phyloP scores from a whole-genome alignment of 2,113 vertebrate species.

The Salvator merianae region DNA sequence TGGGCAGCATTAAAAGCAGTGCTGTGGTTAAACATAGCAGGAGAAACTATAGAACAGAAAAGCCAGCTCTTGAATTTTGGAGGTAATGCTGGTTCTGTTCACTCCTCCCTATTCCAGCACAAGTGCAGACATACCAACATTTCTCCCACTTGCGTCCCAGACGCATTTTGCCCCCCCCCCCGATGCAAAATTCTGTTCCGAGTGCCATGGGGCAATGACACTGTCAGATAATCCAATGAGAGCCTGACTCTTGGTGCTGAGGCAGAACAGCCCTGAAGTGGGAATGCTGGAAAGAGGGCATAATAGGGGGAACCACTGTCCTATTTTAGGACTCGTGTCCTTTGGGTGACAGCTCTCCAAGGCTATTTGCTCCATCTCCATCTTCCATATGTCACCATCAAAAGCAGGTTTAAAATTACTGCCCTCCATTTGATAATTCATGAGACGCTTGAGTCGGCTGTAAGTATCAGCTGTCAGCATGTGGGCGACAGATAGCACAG shows the following conservation, averaged over 20 bases:
- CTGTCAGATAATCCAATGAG: neutral
- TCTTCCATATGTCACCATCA: neutral
- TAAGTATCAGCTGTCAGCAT: neutral
- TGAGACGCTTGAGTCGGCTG: neutral
- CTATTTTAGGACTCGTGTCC: neutral
- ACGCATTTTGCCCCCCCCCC: neutral
- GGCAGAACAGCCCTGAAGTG: too few relatives aligned
- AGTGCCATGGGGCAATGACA: neutral
- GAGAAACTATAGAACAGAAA: neutral
- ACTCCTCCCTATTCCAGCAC: neutral
- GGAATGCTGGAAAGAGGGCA: rapidly evolving
- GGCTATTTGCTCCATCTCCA: neutral
- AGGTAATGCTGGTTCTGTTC: neutral
- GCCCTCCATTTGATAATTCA: constrained; percentile 14
- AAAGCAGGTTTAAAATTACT: neutral
- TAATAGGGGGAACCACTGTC: rapidly evolving
- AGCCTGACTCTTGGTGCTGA: neutral
- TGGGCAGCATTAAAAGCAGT: neutral
- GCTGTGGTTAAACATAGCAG: neutral
- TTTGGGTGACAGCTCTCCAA: neutral
- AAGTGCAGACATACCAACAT: rapidly evolving
- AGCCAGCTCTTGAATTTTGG: rapidly evolving
- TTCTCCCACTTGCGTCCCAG: neutral
- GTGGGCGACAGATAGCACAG: neutral
- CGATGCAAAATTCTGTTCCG: neutral